Evolutionary conservation across 37 sponge, comb jelly and placozoan species (phyloP), one percentile per base, ranked within the genome.

Genomic region (Oopsacas minuta): DNA sequence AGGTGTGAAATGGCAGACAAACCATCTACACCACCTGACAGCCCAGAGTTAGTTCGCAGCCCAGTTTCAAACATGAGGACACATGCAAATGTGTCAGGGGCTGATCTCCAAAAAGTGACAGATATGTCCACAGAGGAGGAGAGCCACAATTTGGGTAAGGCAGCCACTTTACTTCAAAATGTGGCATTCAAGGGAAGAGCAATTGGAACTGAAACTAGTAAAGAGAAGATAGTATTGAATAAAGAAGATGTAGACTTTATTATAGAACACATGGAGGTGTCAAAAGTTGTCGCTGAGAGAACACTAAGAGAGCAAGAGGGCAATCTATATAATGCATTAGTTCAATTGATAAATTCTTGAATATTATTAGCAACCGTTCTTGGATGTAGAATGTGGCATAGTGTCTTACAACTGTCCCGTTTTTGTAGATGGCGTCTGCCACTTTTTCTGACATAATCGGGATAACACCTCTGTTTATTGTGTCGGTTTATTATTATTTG

Each of bases 261-360:
- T 61, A 61, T 61, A 34, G 75, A 12, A 10, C 75, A 61, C 28
- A 61, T 61, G 75, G 75, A 61, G 75, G 75, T 61, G 75, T 20
- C 75, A 61, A 61, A 61, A 61, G 75, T 61, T 61, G 75, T 61
- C 75, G 75, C 75, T 25, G 75, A 61, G 22, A 61, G 28, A 12
- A 34, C 30, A n/a, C 30, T 61, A 3, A 3, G 75, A 12, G 75
- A 61, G 28, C 7, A 61, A 3, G 17, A 46, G 17, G 75, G 75
- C 22, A 12, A 61, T 61, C 28, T 61, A 12, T 61, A 25, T 61
- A n/a, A 61, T 12, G 22, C 75, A 7, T n/a, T 61, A 34, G 75
- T 61, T 61, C 32, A 25, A 3, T 25, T 61, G 22, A n/a, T 61
- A 7, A 61, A 61, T 61, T 61, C 75, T 32, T 61, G 75, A 61